Evolutionary conservation across 2,888 invertebrate genomes (phyloP).

Genomic region (Nephrocerus scutellatus): DNA sequence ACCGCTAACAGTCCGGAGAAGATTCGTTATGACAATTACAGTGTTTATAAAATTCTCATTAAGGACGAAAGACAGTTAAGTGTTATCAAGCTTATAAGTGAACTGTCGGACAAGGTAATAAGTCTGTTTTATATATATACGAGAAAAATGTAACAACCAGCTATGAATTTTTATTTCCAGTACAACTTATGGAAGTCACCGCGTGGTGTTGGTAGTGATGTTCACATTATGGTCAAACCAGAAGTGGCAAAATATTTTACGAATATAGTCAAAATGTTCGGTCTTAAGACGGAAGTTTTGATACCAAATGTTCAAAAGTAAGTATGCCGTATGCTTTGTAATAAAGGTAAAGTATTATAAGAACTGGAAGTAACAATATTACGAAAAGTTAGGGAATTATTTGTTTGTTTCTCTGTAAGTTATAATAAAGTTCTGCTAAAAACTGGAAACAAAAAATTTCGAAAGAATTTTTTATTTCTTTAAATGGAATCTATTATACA

Average conservation of each 20-base stretch:
- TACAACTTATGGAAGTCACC: constrained; percentile 39
- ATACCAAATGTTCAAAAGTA: constrained; percentile 58
- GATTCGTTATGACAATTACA: constrained; percentile 39
- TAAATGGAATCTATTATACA: no score
- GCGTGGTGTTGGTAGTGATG: constrained; percentile 42
- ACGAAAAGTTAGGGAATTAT: no score
- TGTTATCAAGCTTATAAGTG: constrained; percentile 35
- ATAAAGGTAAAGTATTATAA: no score
- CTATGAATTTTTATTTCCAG: constrained; percentile 18
- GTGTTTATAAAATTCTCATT: constrained; percentile 45
- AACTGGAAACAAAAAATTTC: no score
- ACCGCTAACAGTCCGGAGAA: constrained; percentile 19
- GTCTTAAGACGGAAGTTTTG: constrained; percentile 46
- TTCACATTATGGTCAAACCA: constrained; percentile 57
- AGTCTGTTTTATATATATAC: not conserved
- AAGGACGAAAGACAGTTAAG: constrained; percentile 49
- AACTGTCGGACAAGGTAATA: constrained; percentile 26
- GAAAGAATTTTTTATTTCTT: no score
- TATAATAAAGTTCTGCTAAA: no score
- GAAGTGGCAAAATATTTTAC: constrained; percentile 48
- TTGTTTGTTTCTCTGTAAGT: no score
- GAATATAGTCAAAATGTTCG: constrained; percentile 40
- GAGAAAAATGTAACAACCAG: not conserved
- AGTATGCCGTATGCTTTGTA: no score
- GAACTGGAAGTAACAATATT: no score